Base-by-base conservation (phyloP, 2,113 vertebrate species). In the Brachionichthys hirsutus region DNA sequence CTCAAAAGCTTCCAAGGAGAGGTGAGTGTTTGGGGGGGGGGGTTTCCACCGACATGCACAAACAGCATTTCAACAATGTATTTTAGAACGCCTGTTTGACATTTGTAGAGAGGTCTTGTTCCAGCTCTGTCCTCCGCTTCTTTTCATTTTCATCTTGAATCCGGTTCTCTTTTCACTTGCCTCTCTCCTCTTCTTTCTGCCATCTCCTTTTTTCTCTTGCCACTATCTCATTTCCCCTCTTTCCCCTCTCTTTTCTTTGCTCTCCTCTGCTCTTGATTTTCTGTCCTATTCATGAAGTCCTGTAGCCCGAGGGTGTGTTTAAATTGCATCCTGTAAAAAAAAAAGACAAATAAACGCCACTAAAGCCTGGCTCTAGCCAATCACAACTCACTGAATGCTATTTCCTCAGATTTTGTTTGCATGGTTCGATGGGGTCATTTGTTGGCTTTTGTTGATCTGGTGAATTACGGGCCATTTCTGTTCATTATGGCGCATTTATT, bases 1-100 rank as follows among this genome's bases (percentile, higher is more conserved):
- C 92, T 99, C 85, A 99, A 99, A 92, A 98, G 96, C 92, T 98
- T 99, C 92, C 97, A 99, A 89, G 94, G 94, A 78, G 97, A 99
- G 97, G 97, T 99, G 91, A 96, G 94, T 86, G 47, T 70, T 49
- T 60, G 59, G 13, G 48, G 73, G 59, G 13, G 48, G 73, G 41
- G 19, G 47, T 70, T 67, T 63, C 40, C 52, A 45, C 51, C 69
- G 34, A 70, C 45, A 34, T 54, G 61, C 17, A 68, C 41, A 10
- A 40, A 48, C 51, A n/a, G 42, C 42, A 45, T 56, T 75, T 47
- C 55, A 56, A 69, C 58, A 43, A 10, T 52, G 52, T 13, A 34
- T 66, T 62, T 73, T 50, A 38, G 30, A 45, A 72, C 55, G 35
- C 49, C 35, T 18, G 18, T 64, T 58, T 77, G 69, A 75, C 78